Conservation (phyloP, 2,797 vertebrate genomes). For the Etheostoma nigrum region DNA sequence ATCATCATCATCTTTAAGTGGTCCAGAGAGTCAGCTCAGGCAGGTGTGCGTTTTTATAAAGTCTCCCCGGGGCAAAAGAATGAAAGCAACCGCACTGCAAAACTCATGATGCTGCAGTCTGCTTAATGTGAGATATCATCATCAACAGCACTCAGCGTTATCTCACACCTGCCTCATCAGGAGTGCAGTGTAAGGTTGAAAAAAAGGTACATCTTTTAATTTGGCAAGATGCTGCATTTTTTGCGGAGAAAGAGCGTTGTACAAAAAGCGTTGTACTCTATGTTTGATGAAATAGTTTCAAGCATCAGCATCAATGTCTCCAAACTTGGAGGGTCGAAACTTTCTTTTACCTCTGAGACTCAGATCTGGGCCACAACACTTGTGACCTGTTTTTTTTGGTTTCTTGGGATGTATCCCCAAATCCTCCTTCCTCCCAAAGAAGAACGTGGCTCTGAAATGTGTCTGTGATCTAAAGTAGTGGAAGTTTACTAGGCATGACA, state of each 20-base stretch:
- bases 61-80: constrained; percentile 46
- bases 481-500: constrained; percentile 37
- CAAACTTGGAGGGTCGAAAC: constrained; percentile 5
- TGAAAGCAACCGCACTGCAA: constrained; percentile 22
- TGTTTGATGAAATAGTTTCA: background rate
- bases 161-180: constrained; percentile 74
- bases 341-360: constrained; percentile 43
- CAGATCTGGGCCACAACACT: constrained; percentile 52
- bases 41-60: constrained; percentile 68
- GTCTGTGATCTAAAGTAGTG: constrained; percentile 45
- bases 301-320: background rate
- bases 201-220: constrained; percentile 22
- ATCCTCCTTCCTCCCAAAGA: constrained; percentile 18
- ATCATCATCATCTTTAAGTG: constrained; percentile 30
- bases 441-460: constrained; percentile 33
- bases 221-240: background rate
- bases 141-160: constrained; percentile 59
- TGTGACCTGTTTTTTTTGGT: constrained; percentile 51
- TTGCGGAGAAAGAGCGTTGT: background rate
- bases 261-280: background rate
- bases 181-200: constrained; percentile 10
- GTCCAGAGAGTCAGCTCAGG: constrained; percentile 37
- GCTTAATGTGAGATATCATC: constrained; percentile 74
- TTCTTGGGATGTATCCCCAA: constrained; percentile 46
- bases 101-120: constrained; percentile 78